Evolutionary conservation across 1,140 invertebrate genomes (phyloP), one percentile per base, ranked within the genome.

Genomic region (Matsumurasca onukii): DNA sequence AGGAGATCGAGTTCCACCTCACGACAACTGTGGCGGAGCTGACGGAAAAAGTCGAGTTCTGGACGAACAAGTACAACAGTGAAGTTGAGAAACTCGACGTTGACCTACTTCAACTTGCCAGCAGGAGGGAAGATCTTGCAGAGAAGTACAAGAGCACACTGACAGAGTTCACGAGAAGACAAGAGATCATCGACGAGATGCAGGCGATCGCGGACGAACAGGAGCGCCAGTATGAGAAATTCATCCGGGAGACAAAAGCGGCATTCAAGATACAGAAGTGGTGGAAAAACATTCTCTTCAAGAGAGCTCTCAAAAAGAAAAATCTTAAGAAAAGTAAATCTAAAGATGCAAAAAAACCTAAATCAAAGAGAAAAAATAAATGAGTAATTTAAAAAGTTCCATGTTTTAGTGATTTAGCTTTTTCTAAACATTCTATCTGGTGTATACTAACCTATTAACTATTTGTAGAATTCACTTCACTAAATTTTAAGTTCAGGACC

Each of bases 11-110:
- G 3, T 25, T 27, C n/a, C 25, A 27, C 9, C 25, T 59, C 13
- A 27, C 15, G 13, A 9, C 15, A 27, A 3, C 30, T 5, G 30
- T 59, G 9, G n/a, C 25, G 13, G 55, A 59, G 25, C 30, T 59
- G 55, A 2, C 9, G 9, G 24, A 29, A 22, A 59, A 59, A 59
- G 24, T 59, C 9, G 25, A 59, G 2, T 59, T 27, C 30, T 59
- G 55, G 55, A 59, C 3, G 9, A 12, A 59, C 3, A 22, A 27
- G 2, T 59, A 59, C 55, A 27, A 25, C 25, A 29, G 3, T 9
- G 55, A 59, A 59, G 3, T 59, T 24, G 55, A 59, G 12, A 25
- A 59, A 24, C 30, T 59, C 13, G 55, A 59, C n/a, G 24, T 27
- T 9, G 24, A 59, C 24, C 25, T 59, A 22, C 25, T 59, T 12